Percentiles rank a stretch among this genome's conserved stretches.
Conservation (phyloP, 1,140 invertebrate species). For the Melanaphis sacchari region DNA sequence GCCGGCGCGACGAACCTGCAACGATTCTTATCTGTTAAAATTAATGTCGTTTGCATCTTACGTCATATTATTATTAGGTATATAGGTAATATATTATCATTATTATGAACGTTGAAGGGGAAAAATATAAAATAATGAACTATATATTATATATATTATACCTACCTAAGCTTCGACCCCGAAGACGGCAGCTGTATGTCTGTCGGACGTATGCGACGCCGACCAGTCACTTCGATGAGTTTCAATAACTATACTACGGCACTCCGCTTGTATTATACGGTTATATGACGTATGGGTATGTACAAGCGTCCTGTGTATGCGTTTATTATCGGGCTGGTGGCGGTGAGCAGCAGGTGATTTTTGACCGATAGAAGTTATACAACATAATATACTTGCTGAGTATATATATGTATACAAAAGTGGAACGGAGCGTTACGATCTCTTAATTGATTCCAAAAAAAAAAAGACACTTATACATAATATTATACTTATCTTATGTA, state of each 20-base stretch:
- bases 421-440: conserved; percentile 38
- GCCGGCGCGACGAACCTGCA: background rate
- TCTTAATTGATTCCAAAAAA: conserved; percentile 41
- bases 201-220: background rate
- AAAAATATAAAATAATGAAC: conserved; percentile 25
- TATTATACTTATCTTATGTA: background rate
- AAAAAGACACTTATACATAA: background rate
- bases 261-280: background rate
- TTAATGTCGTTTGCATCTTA: background rate
- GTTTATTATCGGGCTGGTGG: background rate
- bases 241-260: conserved; percentile 31
- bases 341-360: conserved; percentile 28
- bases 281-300: background rate
- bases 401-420: background rate
- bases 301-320: background rate
- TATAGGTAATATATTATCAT: background rate
- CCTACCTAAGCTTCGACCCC: background rate
- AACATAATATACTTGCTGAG: too few relatives aligned
- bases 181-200: conserved; percentile 5
- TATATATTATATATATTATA: background rate
- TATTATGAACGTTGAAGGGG: background rate
- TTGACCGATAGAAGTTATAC: background rate
- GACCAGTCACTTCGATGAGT: conserved; percentile 32
- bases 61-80: background rate
- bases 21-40: conserved; percentile 39